Base-by-base conservation (phyloP, 2,797 vertebrate species). In the Linurgus olivaceus region DNA sequence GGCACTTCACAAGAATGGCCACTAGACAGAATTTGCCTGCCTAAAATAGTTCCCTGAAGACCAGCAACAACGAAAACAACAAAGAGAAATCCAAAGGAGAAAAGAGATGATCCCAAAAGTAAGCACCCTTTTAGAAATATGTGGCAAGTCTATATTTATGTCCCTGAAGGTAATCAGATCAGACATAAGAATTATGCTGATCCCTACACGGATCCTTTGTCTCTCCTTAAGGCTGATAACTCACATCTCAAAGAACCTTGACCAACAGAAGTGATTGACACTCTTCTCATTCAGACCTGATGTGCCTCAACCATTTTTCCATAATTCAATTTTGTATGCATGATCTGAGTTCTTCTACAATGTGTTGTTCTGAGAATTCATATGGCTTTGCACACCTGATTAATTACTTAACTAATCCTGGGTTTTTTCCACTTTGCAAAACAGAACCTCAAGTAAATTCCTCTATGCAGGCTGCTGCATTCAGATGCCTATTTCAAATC, bases 371-470 rank as follows among this genome's bases (percentile, higher is more conserved):
- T 50, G 77, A 91, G 67, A 93, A 91, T 90, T 95, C 87, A 88
- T 55, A 83, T 86, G 76, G 62, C 50, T 95, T 90, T 87, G 77
- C 80, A 91, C 55, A 94, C 81, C 90, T 95, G 89, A 95, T 86
- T 95, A 96, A 91, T 94, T 92, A 58, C 57, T 89, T 81, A 93
- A 71, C 72, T 77, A 86, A 91, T 89, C 76, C 88, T 55, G 21
- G 3, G 4, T 17, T 70, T 73, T 63, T 78, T 71, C 59, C 37
- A 74, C 47, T 83, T 79, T 74, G 37, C 35, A 66, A 93, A 86
- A 68, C 48, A 52, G 38, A 91, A 88, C 31, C 48, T 83, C 52
- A 23, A 51, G 57, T 63, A 93, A 93, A 92, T 63, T 92, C 44
- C 47, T 90, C 65, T 31, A 6, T 5, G 2, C 0, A 1, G 6